These are phyloP conservation scores for Drosophila rubida DNA, from an alignment of 2,888 invertebrate species.

Conservation along the genomic window DNA sequence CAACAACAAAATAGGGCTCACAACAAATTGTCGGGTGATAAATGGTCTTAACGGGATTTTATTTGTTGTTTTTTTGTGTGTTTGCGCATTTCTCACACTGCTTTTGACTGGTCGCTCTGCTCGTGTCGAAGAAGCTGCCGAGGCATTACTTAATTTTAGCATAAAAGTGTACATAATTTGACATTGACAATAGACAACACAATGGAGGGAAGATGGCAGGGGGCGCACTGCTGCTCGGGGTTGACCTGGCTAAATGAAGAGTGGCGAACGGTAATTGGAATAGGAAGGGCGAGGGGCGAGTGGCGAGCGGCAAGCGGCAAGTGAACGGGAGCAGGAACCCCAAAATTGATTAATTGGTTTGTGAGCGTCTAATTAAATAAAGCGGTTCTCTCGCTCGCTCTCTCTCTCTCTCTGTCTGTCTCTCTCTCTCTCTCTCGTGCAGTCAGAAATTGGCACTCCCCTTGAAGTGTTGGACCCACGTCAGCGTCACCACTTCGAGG, in stretches of 20 bases:
- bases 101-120: constrained; percentile 31
- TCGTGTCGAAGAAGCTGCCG: constrained; percentile 35
- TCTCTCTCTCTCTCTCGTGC: no score
- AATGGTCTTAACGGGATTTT: constrained; percentile 85
- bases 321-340: constrained; percentile 29
- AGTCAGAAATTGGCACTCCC: constrained; percentile 27
- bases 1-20: constrained; percentile 51
- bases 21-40: constrained; percentile 82
- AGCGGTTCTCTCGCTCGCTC: constrained; percentile 58
- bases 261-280: constrained; percentile 17
- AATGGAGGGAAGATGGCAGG: constrained; percentile 5
- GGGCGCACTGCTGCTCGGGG: constrained; percentile 16
- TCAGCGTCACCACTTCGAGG: constrained; percentile 50
- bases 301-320: background rate
- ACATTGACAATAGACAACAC: constrained; percentile 78
- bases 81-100: background rate
- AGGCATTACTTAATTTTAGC: constrained; percentile 71
- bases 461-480: constrained; percentile 55
- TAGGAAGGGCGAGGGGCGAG: constrained; percentile 1
- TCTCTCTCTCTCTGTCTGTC: background rate
- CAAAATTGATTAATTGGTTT: constrained; percentile 84
- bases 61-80: constrained; percentile 25
- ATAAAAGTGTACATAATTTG: constrained; percentile 82
- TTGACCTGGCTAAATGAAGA: constrained; percentile 31
- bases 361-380: constrained; percentile 83